Base-by-base conservation (phyloP, 2,888 invertebrate species). In the Ligdia adustata region DNA sequence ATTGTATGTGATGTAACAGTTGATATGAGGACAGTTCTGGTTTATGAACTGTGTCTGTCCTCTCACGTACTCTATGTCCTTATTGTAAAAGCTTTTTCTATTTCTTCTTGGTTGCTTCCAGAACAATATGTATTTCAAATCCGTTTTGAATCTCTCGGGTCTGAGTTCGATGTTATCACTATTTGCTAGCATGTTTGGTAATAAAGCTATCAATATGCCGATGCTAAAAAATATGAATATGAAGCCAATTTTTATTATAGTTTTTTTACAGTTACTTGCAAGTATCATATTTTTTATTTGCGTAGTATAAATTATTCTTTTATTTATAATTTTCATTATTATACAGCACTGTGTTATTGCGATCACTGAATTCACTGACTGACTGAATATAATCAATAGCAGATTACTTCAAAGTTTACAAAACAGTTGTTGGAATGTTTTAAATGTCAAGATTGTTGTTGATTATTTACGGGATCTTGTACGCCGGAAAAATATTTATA, bases 41-140 rank as follows among this genome's bases (percentile, higher is more conserved):
- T 75, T 62, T n/a, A 84, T 73, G 53, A 90, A 81, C 35, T 66
- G 48, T 7, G 24, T 66, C 38, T 85, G 82, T 13, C 89, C 80
- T 6, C 62, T 45, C 1, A 55, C 27, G 38, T 75, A 69, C 27
- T 71, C 61, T 2, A 49, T 33, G 0, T 59, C 49, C 38, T 54
- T 60, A 1, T 61, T 54, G 2, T 33, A 56, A 32, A 49, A 63
- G 33, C 18, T 43, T 33, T 54, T 61, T 15, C 56, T 55, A 32
- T 40, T 64, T 3, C 38, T 52, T 12, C 53, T 64, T 0, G 49
- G 44, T 7, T 64, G 62, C 0, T 67, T 79, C 84, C 86, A 90
- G 44, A 88, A 74, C 0, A 88, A 57, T 22, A 90, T 77, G 35
- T 89, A 82, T 47, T 85, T 89, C 16, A 89, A 52, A 53, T 87